Conservation (phyloP, 2,113 vertebrate genomes). For the Gymnorhina tibicen region DNA sequence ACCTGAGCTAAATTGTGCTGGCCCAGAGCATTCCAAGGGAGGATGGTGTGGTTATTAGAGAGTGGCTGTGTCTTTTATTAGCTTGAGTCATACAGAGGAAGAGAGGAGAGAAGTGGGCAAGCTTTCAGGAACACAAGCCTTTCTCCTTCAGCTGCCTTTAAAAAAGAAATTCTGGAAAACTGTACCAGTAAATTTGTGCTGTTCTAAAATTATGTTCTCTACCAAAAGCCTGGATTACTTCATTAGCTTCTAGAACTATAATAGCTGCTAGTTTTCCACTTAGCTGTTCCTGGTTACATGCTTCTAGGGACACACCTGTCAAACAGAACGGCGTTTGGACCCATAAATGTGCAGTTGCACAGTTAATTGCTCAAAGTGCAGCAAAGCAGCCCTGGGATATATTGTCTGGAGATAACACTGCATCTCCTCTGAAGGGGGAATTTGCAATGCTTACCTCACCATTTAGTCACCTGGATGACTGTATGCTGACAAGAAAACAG, state of each 20-base stretch:
- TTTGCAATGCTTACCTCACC: not conserved
- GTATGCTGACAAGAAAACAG: not conserved
- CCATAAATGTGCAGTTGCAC: not conserved
- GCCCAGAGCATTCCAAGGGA: not conserved
- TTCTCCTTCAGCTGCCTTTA: not conserved
- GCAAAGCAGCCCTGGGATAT: not conserved
- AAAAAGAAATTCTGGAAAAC: not conserved
- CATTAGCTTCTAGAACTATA: not conserved
- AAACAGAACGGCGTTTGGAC: not conserved
- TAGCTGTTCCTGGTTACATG: not conserved
- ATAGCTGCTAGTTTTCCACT: not conserved
- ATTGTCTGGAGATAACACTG: not conserved
- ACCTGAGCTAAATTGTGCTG: not conserved
- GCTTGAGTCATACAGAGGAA: not conserved
- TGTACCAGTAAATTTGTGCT: not conserved
- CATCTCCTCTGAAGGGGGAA: not conserved
- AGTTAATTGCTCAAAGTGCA: not conserved
- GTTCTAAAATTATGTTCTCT: not conserved
- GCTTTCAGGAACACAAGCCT: not conserved
- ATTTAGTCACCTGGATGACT: not conserved
- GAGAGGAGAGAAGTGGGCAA: not conserved
- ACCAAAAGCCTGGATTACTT: not conserved
- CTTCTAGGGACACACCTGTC: not conserved
- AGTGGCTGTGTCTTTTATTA: not conserved
- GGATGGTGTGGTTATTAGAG: not conserved